Evolutionary conservation across 2,113 vertebrate species (phyloP).

Genomic region (Ciconia maguari): DNA sequence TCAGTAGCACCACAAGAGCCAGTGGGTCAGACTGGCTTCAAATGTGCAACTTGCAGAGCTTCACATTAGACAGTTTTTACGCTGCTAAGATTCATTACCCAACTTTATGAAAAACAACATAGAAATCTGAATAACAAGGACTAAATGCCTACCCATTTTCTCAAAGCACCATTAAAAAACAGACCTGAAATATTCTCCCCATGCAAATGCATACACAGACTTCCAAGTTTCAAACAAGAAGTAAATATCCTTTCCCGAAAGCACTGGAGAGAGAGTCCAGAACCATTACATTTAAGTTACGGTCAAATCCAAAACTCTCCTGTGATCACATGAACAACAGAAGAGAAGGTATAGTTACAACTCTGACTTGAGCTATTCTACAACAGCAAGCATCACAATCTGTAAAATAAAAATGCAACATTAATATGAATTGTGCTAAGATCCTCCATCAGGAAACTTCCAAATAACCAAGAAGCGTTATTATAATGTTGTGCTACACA

Average conservation of each 20-base stretch:
- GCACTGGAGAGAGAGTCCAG: not conserved
- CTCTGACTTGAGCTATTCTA: not conserved
- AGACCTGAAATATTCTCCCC: not conserved
- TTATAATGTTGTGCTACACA: not conserved
- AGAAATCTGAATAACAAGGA: not conserved
- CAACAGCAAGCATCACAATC: not conserved
- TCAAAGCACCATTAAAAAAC: not conserved
- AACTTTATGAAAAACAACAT: not conserved
- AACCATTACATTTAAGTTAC: not conserved
- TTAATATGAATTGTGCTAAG: not conserved
- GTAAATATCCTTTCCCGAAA: not conserved
- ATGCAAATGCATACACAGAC: not conserved
- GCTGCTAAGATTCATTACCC: not conserved
- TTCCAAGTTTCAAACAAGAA: not conserved
- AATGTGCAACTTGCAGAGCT: not conserved
- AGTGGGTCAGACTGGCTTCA: not conserved
- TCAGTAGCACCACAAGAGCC: not conserved
- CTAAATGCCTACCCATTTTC: not conserved
- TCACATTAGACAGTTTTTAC: not conserved
- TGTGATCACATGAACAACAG: not conserved
- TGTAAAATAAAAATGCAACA: not conserved
- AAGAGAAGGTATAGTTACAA: not conserved
- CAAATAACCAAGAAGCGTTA: not conserved
- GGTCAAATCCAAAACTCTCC: not conserved
- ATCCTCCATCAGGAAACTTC: not conserved